phyloP scores from a whole-genome alignment of 2,797 vertebrate species.

The Cyclura pinguis region DNA sequence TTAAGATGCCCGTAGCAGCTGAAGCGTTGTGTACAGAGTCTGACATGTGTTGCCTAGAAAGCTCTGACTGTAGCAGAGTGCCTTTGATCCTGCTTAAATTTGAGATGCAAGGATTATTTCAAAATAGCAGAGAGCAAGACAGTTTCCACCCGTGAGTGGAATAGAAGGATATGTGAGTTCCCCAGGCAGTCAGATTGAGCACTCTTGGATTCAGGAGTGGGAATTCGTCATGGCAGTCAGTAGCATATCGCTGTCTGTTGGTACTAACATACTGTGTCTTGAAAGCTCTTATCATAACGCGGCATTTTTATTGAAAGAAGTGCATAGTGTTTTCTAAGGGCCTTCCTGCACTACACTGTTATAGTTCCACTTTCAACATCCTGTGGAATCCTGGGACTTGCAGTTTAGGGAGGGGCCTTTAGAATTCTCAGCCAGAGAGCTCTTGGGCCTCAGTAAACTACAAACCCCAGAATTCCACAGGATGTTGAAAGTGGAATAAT shows the following conservation, averaged over 20 bases:
- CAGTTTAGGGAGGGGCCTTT: too few relatives aligned
- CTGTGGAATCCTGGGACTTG: too few relatives aligned
- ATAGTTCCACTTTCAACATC: too few relatives aligned
- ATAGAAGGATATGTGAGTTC: background rate
- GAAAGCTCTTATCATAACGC: too few relatives aligned
- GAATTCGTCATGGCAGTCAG: background rate
- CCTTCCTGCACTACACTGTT: too few relatives aligned
- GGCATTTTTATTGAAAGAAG: too few relatives aligned
- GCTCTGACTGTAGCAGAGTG: background rate
- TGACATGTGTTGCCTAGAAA: background rate
- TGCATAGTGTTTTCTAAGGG: background rate
- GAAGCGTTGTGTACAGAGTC: background rate
- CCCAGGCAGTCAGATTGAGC: background rate
- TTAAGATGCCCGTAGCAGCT: background rate
- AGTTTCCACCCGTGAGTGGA: too few relatives aligned
- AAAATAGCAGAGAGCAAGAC: background rate
- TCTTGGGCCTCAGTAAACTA: too few relatives aligned
- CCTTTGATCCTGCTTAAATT: background rate
- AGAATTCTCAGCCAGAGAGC: too few relatives aligned
- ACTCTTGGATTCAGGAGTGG: background rate
- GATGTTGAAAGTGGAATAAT: too few relatives aligned
- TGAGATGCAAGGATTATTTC: background rate
- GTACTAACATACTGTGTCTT: background rate
- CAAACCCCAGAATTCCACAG: too few relatives aligned
- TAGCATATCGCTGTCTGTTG: background rate